Base-by-base conservation (phyloP, 2,888 invertebrate species). In the Pocota personata region DNA sequence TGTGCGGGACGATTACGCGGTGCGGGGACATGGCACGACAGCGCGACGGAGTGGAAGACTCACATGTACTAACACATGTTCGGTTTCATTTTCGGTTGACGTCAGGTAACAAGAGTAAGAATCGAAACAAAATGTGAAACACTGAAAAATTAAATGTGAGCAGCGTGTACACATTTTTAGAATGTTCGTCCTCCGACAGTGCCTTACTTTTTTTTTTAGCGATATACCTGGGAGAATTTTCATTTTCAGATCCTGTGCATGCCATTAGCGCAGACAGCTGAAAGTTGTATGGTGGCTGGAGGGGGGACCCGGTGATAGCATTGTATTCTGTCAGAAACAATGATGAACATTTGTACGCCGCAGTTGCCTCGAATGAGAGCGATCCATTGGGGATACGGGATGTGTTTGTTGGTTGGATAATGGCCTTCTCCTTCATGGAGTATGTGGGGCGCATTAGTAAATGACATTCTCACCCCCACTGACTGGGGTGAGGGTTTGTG, bases 291-390 rank as follows among this genome's bases (percentile, higher is more conserved):
- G 19, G 27, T 46, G 35, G 32, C 16, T 27, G 35, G 27, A 35
- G 60, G 32, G 80, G 50, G 16, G 43, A 66, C 32, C 48, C 66
- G 77, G 76, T 82, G 82, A 86, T 76, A 82, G 76, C 76, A 82
- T 80, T 80, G 80, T 86, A 66, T 82, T 82, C 69, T 86, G 84
- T 82, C 82, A 82, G 86, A 76, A 82, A 86, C 86, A 82, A 86
- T 86, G 86, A 77, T 69, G 77, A 76, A 86, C 84, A 86, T 82
- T 86, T 86, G 82, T 82, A 66, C 76, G 71, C 82, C 86, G 67
- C 86, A 82, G 75, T 86, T 86, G 60, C 52, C 55, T 72, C 76
- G 82, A 82, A 82, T 52, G 55, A 32, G 72, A 82, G 62, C 48
- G 72, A 66, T 77, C 82, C 82, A 86, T 76, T 86, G 82, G 86